Evolutionary conservation across 2,888 invertebrate species (phyloP).

Genomic region (Limnephilus auricula): DNA sequence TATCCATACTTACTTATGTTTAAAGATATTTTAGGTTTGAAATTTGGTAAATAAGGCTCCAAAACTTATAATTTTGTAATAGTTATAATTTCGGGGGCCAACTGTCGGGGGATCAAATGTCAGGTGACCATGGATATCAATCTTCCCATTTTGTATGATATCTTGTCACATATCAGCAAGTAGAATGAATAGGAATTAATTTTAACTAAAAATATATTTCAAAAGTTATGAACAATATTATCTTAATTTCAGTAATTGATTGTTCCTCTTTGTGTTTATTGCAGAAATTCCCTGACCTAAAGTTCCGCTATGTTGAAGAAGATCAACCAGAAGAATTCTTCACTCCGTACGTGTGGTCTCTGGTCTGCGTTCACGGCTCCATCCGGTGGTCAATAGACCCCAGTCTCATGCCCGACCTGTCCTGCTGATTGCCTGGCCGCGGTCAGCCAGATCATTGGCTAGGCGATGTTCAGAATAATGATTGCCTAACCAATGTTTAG

Average conservation of each 20-base stretch:
- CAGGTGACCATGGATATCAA: no score
- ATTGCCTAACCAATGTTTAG: not conserved
- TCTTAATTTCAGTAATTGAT: not conserved
- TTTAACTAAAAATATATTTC: no score
- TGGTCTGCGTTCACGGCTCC: constrained; percentile 83
- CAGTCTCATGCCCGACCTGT: constrained; percentile 53
- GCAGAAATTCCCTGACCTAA: constrained; percentile 98
- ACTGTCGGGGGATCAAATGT: no score
- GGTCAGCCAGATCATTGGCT: not conserved
- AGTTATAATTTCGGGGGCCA: no score
- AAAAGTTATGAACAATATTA: no score
- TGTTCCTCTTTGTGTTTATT: not conserved
- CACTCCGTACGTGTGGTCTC: constrained; percentile 98
- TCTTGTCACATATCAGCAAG: no score
- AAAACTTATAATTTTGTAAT: no score
- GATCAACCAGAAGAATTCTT: constrained; percentile 99
- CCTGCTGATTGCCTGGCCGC: constrained; percentile 44
- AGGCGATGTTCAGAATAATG: not conserved
- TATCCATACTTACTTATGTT: no score
- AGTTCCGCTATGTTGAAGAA: constrained; percentile 99
- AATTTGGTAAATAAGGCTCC: no score
- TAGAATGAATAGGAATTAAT: no score
- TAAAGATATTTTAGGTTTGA: no score
- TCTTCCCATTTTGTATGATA: no score
- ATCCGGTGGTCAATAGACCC: constrained; percentile 75